Evolutionary conservation across 2,888 invertebrate species (phyloP).

Genomic region (Aporophyla nigra): DNA sequence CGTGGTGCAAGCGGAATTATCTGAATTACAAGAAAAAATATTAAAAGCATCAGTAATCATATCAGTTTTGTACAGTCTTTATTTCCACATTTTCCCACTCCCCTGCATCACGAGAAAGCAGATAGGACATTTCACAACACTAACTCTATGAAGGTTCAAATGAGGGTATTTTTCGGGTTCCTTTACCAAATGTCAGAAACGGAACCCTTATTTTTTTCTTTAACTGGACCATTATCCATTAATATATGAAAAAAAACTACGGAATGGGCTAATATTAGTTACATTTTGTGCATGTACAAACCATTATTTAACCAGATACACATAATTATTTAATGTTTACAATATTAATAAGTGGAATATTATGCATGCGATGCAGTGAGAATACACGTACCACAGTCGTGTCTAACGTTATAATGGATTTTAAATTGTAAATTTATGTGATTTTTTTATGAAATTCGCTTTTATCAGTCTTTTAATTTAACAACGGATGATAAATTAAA

Average conservation of each 20-base stretch:
- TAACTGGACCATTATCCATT: background rate
- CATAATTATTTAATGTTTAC: conserved; percentile 4
- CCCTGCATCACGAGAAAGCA: background rate
- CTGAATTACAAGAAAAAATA: background rate
- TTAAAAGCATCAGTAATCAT: background rate
- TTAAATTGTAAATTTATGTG: conserved; percentile 70
- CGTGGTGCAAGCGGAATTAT: background rate
- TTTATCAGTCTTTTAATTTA: conserved; percentile 86
- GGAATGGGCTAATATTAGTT: background rate
- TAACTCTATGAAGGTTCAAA: background rate
- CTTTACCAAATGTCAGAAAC: background rate
- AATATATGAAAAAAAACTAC: background rate
- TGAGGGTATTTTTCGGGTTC: background rate
- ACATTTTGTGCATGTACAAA: conserved; percentile 19
- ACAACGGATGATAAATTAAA: conserved; percentile 59
- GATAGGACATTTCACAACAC: background rate
- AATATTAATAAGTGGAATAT: background rate
- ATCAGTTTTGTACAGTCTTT: conserved; percentile 5
- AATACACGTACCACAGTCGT: conserved; percentile 19
- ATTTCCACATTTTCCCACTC: background rate
- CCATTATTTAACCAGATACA: background rate
- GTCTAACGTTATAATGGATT: conserved; percentile 44
- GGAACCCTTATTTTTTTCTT: background rate
- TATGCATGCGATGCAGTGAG: conserved; percentile 25
- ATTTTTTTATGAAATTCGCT: conserved; percentile 84